phyloP scores from a whole-genome alignment of 2,888 invertebrate species.

The Gortyna flavago region DNA sequence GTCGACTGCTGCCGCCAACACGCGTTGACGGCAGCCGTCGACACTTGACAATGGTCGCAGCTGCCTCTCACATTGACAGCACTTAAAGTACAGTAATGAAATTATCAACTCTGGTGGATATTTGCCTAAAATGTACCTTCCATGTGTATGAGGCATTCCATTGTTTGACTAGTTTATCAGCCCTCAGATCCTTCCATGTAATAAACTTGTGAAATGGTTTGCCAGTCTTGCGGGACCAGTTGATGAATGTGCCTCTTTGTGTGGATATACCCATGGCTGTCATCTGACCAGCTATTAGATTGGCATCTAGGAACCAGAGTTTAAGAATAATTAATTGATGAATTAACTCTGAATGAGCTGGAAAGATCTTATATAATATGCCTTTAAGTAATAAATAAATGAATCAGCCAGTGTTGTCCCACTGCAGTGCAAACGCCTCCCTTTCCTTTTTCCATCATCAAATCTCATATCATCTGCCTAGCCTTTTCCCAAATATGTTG shows the following conservation, averaged over 20 bases:
- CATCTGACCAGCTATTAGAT: slow-evolving; percentile 91
- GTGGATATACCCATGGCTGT: slow-evolving; percentile 95
- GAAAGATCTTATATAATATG: background rate
- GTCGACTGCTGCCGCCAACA: background rate
- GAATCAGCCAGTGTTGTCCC: background rate
- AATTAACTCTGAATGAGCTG: background rate
- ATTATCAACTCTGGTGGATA: slow-evolving; percentile 1
- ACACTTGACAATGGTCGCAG: background rate
- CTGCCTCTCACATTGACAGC: background rate
- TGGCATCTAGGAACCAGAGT: slow-evolving; percentile 91
- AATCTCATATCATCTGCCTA: too few species aligned
- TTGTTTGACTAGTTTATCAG: slow-evolving; percentile 92
- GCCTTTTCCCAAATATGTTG: too few species aligned
- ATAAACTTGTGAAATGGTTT: slow-evolving; percentile 95
- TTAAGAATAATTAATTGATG: background rate
- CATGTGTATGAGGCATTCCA: slow-evolving; percentile 94
- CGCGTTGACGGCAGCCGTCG: background rate
- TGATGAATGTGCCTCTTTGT: slow-evolving; percentile 95
- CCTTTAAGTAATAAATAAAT: background rate
- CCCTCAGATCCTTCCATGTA: slow-evolving; percentile 97
- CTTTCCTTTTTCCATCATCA: too few species aligned
- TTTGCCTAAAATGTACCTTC: slow-evolving; percentile 83
- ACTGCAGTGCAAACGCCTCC: too few species aligned
- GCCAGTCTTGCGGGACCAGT: slow-evolving; percentile 94
- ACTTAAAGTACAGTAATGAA: background rate